Evolutionary conservation across 2,113 vertebrate genomes (phyloP).

Genomic region (Kryptolebias marmoratus): DNA sequence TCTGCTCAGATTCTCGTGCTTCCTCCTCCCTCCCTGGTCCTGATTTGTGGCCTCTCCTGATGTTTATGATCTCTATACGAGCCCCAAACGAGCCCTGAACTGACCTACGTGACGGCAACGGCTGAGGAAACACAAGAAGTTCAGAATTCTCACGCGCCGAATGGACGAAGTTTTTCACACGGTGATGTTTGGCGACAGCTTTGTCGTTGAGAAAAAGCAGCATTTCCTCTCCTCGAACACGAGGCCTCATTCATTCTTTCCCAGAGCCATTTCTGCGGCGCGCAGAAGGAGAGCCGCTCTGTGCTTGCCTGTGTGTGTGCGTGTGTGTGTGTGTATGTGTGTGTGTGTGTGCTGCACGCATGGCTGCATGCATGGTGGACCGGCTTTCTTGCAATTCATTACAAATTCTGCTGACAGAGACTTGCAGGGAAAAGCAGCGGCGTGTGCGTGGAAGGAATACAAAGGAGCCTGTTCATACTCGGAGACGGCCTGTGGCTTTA

Average conservation of each 20-base stretch:
- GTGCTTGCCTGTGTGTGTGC: conserved; percentile 9
- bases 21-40: neutral
- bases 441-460: conserved; percentile 61
- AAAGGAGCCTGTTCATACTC: conserved; percentile 49
- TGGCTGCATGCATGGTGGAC: conserved; percentile 58
- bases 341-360: conserved; percentile 9
- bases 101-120: neutral
- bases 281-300: conserved; percentile 34
- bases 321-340: conserved; percentile 19
- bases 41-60: neutral
- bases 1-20: neutral
- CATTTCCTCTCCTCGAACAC: conserved; percentile 28
- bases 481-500: conserved; percentile 68
- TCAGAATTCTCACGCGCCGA: conserved; percentile 10
- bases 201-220: conserved; percentile 38
- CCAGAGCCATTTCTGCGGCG: conserved; percentile 39
- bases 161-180: conserved; percentile 17
- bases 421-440: conserved; percentile 52
- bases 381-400: conserved; percentile 69
- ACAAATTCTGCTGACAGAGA: conserved; percentile 76
- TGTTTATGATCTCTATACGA: neutral
- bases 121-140: conserved; percentile 24
- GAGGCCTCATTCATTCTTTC: conserved; percentile 44
- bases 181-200: conserved; percentile 21
- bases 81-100: neutral